Evolutionary conservation across 2,797 vertebrate genomes (phyloP).

Genomic region (Dipus sagitta): DNA sequence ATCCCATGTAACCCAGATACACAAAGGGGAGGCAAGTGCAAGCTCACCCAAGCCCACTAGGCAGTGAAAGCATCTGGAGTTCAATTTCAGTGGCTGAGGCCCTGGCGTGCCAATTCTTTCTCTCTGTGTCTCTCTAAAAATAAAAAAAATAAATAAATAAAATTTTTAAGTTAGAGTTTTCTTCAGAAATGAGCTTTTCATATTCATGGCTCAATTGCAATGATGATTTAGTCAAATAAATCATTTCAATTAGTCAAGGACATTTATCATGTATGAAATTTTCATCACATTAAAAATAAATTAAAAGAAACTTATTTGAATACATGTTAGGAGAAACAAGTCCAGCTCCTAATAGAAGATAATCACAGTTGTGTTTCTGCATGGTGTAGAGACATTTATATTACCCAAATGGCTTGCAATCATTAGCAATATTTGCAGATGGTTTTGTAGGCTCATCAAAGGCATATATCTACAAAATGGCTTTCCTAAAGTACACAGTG

Average conservation of each 20-base stretch:
- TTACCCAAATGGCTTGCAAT: background rate
- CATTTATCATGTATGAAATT: background rate
- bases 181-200: background rate
- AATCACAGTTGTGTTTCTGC: background rate
- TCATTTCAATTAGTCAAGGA: background rate
- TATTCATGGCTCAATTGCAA: background rate
- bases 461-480: background rate
- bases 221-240: background rate
- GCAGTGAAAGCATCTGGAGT: too few relatives aligned
- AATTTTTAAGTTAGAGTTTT: background rate
- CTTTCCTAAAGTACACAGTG: background rate
- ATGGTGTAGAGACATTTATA: background rate
- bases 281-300: conserved; percentile 1
- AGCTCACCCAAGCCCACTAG: too few relatives aligned
- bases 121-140: too few relatives aligned
- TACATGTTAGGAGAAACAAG: background rate
- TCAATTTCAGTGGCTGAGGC: too few relatives aligned
- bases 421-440: background rate
- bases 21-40: too few relatives aligned
- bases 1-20: too few relatives aligned
- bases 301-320: background rate
- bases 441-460: background rate
- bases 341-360: background rate
- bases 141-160: too few relatives aligned
- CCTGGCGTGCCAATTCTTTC: too few relatives aligned